Evolutionary conservation across 2,888 invertebrate genomes (phyloP), one percentile per base, ranked within the genome.

Genomic region (Orthosia gracilis): DNA sequence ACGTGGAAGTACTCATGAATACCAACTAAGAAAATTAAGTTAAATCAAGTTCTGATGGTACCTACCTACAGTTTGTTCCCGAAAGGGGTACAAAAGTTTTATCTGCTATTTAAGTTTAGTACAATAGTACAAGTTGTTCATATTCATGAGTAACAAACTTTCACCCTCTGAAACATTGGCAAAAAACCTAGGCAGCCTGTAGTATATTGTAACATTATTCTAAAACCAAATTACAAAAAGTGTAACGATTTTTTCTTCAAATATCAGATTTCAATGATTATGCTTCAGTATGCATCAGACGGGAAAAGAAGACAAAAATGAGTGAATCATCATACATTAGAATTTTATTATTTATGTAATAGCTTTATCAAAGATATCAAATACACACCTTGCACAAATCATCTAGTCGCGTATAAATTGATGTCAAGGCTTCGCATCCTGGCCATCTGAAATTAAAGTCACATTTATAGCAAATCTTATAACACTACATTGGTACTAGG

Each of bases 301-400:
- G 93, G 93, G 94, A 93, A 94, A 94, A 94, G 93, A 94, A 93
- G 93, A 93, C 94, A 92, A 92, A 92, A 91, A 85, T 68, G 73
- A 82, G 73, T 71, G 70, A 89, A 88, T 93, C 93, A 94, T 93
- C 93, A 94, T 90, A 52, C 4, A 50, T 52, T 13, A 11, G 21
- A n/a, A 12, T 64, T n/a, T 21, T n/a, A 49, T n/a, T n/a, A 21
- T 21, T 47, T 15, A 47, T 9, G 4, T 47, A 21, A 26, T 13
- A 45, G 40, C 18, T 40, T 15, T 50, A 17, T 47, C 2, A 61
- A 26, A 47, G 4, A 31, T 31, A 57, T 49, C 12, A 23, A 40
- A 64, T 50, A 78, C 82, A 47, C 26, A 86, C 86, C 86, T 87
- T 78, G 58, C 47, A 67, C 63, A 73, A 72, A 68, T 65, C 64